Evolutionary conservation across 2,888 invertebrate genomes (phyloP).

Genomic region (Agrilus cyanescens): DNA sequence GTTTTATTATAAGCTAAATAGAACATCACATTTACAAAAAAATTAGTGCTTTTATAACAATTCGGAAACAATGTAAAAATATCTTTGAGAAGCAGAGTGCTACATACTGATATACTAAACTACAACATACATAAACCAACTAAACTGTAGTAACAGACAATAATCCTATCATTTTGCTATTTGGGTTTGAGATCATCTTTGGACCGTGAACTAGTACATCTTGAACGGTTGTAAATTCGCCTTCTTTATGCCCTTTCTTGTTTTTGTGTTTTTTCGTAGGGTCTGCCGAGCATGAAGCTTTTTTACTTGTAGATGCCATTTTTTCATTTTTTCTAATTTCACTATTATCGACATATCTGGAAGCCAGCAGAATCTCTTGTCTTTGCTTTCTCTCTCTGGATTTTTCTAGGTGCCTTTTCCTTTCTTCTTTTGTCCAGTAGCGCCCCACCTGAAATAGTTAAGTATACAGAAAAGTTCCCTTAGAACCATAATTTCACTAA

Average conservation of each 20-base stretch:
- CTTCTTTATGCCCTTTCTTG: slow-evolving; percentile 34
- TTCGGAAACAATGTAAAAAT: slow-evolving; percentile 1
- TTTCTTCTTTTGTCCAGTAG: slow-evolving; percentile 66
- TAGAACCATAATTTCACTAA: slow-evolving; percentile 1
- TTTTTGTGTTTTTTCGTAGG: slow-evolving; percentile 36
- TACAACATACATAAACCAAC: slow-evolving; percentile 12
- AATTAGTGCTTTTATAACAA: not conserved
- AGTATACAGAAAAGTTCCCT: not conserved
- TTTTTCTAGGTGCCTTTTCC: slow-evolving; percentile 60
- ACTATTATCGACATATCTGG: slow-evolving; percentile 24
- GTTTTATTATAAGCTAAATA: too few relatives aligned
- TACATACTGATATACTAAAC: slow-evolving; percentile 6
- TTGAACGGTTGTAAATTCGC: slow-evolving; percentile 46
- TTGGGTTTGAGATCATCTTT: slow-evolving; percentile 29
- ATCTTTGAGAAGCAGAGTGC: slow-evolving; percentile 12
- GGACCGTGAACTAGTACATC: slow-evolving; percentile 43
- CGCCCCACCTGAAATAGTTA: slow-evolving; percentile 42
- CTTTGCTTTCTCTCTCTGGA: slow-evolving; percentile 50
- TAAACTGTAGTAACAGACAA: slow-evolving; percentile 45
- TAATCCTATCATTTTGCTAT: slow-evolving; percentile 45
- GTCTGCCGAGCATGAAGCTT: slow-evolving; percentile 34
- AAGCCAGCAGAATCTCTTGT: slow-evolving; percentile 26
- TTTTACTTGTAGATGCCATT: slow-evolving; percentile 29
- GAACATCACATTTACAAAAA: not conserved
- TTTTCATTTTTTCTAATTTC: slow-evolving; percentile 18